Conservation (phyloP, 2,888 invertebrate species). For the Eumerus sabulonum region DNA sequence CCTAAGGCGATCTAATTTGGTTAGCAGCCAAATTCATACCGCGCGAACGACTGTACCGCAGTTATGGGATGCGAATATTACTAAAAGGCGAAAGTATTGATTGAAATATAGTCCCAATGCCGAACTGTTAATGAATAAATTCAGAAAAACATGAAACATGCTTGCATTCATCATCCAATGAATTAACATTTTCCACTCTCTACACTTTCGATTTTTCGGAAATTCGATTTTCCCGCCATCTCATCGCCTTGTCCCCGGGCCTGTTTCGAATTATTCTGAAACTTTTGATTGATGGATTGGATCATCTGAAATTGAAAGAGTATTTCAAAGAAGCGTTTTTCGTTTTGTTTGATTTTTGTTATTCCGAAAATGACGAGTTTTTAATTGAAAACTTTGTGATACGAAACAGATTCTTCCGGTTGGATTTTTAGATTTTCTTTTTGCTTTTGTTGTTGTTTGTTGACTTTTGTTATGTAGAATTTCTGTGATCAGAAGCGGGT, state of each 20-base stretch:
- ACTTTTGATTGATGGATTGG: constrained; percentile 21
- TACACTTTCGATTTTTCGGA: neutral
- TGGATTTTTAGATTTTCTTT: neutral
- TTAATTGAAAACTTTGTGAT: constrained; percentile 34
- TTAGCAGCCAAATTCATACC: constrained; percentile 36
- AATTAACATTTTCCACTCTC: neutral
- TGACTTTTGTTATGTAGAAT: constrained; percentile 31
- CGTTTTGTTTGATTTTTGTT: neutral
- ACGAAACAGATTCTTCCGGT: constrained; percentile 22
- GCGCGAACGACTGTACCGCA: no score
- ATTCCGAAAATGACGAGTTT: neutral
- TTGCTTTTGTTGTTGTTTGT: constrained; percentile 15
- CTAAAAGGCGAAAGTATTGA: no score
- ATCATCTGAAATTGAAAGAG: constrained; percentile 17
- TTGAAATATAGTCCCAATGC: no score
- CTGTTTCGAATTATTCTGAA: no score
- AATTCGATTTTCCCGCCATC: neutral
- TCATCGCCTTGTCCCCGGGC: neutral
- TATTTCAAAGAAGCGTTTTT: neutral
- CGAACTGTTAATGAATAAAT: constrained; percentile 41
- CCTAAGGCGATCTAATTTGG: constrained; percentile 29
- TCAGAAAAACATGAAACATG: constrained; percentile 21
- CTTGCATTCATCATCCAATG: neutral
- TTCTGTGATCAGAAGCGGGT: constrained; percentile 8
- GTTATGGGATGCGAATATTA: no score